Percentiles rank a stretch among this genome's conserved stretches.
phyloP scores from a whole-genome alignment of 2,888 invertebrate genomes.

The Oscheius myriophilus region DNA sequence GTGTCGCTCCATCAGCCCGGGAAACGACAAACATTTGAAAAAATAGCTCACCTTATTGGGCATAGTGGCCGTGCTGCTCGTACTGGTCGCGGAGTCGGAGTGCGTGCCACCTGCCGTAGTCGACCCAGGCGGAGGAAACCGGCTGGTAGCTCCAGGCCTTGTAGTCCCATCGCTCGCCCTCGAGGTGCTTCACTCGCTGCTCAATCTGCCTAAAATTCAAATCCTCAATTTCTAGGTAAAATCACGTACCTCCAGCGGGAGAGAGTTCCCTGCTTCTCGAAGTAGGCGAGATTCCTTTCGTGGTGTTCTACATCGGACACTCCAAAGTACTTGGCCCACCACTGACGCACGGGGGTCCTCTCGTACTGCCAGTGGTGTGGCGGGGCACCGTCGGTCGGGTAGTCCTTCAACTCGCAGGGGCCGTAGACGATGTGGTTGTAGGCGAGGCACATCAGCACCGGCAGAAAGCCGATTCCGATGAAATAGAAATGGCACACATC shows the following conservation, averaged over 20 bases:
- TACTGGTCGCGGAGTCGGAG: conserved; percentile 60
- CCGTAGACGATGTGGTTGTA: conserved; percentile 62
- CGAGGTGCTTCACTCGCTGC: conserved; percentile 66
- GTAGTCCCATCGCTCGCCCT: conserved; percentile 68
- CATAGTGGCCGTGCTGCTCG: conserved; percentile 64
- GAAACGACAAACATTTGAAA: too few relatives aligned
- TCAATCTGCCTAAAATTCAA: conserved; percentile 57
- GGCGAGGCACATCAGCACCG: conserved; percentile 51
- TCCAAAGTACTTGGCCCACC: conserved; percentile 63
- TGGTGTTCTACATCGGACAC: conserved; percentile 48
- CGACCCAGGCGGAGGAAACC: conserved; percentile 66
- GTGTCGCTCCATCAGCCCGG: too few relatives aligned
- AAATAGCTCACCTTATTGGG: conserved; percentile 41
- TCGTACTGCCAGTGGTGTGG: conserved; percentile 69
- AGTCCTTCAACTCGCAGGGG: conserved; percentile 62
- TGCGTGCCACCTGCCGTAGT: conserved; percentile 61
- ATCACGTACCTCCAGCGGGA: conserved; percentile 62
- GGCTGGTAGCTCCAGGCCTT: conserved; percentile 67
- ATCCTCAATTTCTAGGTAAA: background rate
- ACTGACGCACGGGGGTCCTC: conserved; percentile 64
- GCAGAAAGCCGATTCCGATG: conserved; percentile 64
- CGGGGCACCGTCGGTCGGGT: conserved; percentile 62
- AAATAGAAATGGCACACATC: conserved; percentile 66
- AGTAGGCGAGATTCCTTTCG: conserved; percentile 65
- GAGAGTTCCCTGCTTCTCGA: conserved; percentile 61